These are phyloP conservation scores for Laspeyria flexula DNA, from an alignment of 2,888 invertebrate genomes.

Conservation along the genomic window DNA sequence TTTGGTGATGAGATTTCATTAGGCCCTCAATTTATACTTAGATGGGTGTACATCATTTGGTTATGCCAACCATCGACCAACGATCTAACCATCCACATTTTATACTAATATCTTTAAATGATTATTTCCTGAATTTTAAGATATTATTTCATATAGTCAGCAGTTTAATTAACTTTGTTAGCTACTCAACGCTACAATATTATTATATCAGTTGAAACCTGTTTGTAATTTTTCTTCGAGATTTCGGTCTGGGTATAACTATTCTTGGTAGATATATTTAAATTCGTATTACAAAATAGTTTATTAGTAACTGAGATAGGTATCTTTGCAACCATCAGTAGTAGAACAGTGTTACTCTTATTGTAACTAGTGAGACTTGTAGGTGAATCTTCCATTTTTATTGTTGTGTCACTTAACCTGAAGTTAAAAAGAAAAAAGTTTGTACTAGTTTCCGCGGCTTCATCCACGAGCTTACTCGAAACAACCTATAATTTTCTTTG, in stretches of 20 bases:
- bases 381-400: conserved; percentile 4
- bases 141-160: too few relatives aligned
- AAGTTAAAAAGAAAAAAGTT: conserved; percentile 6
- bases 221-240: not conserved
- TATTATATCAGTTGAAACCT: not conserved
- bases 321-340: conserved; percentile 35
- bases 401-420: conserved; percentile 13
- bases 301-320: conserved; percentile 9
- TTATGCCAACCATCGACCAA: too few relatives aligned
- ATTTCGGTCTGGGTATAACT: conserved; percentile 24
- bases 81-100: too few relatives aligned
- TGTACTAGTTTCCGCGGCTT: not conserved
- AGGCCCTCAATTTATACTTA: too few relatives aligned
- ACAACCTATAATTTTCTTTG: too few relatives aligned
- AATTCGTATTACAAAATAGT: conserved; percentile 11
- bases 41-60: too few relatives aligned
- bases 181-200: not conserved
- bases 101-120: too few relatives aligned
- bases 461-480: too few relatives aligned
- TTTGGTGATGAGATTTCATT: too few relatives aligned
- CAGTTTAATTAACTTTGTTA: too few relatives aligned
- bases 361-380: conserved; percentile 1
- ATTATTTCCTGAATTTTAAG: too few relatives aligned
- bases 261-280: conserved; percentile 10
- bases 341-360: conserved; percentile 23